A percentile compares a stretch with the other conserved stretches of the same genome.
These are phyloP conservation scores for Tupaia chinensis DNA, from an alignment of 2,113 vertebrate genomes.

Conservation along the genomic window DNA sequence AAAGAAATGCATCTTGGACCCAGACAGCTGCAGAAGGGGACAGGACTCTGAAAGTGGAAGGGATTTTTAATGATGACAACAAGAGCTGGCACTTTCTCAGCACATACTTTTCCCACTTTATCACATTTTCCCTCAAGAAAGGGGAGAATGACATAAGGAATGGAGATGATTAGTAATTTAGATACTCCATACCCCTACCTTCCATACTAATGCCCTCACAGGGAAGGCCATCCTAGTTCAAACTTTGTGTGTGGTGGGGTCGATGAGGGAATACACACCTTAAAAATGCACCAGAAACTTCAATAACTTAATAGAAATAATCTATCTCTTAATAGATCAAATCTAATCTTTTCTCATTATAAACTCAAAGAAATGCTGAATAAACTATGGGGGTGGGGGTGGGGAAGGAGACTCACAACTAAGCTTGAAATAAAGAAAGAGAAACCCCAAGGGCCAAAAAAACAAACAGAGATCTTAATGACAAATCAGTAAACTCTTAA, in stretches of 20 bases:
- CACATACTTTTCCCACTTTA: not conserved
- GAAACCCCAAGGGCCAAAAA: not conserved
- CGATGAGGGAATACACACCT: not conserved
- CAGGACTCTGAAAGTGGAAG: not conserved
- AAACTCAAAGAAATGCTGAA: slow-evolving; percentile 22
- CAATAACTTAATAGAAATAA: not conserved
- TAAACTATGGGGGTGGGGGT: not conserved
- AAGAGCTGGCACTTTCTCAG: slow-evolving; percentile 15
- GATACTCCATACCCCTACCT: not conserved
- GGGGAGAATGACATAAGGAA: not conserved
- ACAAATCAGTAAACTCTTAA: not conserved
- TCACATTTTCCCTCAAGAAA: not conserved
- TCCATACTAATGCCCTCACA: not conserved
- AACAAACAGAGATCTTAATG: not conserved
- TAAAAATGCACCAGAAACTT: not conserved
- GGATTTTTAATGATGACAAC: not conserved
- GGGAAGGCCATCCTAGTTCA: not conserved
- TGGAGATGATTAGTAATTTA: slow-evolving; percentile 7
- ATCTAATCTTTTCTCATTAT: not conserved
- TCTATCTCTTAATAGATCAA: not conserved
- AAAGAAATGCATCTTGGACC: not conserved
- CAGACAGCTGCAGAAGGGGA: not conserved
- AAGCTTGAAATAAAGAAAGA: slow-evolving; percentile 29
- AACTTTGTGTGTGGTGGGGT: not conserved
- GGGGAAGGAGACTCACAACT: not conserved